Percentiles rank a stretch among this genome's conserved stretches.
Evolutionary conservation across 2,113 vertebrate species (phyloP).

Genomic region (Conger conger): DNA sequence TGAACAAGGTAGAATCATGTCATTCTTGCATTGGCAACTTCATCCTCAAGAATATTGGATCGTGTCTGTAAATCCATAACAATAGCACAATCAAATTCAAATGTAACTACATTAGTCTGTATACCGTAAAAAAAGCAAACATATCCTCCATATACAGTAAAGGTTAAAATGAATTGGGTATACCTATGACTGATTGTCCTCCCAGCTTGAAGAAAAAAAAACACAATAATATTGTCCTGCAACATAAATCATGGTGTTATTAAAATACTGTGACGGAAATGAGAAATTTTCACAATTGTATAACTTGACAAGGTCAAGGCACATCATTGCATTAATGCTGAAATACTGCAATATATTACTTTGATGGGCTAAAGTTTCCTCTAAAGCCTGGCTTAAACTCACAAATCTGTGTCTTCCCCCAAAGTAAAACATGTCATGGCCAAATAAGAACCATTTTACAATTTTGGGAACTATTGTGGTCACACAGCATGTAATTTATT

Average conservation of each 20-base stretch:
- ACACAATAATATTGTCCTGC: neutral
- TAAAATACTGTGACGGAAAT: neutral
- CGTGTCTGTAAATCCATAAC: neutral
- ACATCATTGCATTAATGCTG: neutral
- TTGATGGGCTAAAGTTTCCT: neutral
- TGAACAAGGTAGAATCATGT: conserved; percentile 85
- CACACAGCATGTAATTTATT: conserved; percentile 5
- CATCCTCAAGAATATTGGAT: neutral
- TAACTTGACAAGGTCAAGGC: neutral
- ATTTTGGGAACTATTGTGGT: neutral
- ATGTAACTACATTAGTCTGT: neutral
- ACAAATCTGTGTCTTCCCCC: neutral
- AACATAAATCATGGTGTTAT: neutral
- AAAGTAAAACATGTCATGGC: neutral
- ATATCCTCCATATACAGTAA: neutral
- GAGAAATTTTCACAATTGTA: neutral
- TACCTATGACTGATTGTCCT: neutral
- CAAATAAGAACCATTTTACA: neutral
- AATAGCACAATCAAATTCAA: neutral
- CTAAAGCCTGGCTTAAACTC: neutral
- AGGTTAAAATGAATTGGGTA: neutral
- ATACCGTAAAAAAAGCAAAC: neutral
- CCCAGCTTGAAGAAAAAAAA: neutral
- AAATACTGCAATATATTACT: neutral
- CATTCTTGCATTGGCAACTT: neutral